These are phyloP conservation scores for Oryzias woworae DNA, from an alignment of 2,113 vertebrate species.

Conservation along the genomic window DNA sequence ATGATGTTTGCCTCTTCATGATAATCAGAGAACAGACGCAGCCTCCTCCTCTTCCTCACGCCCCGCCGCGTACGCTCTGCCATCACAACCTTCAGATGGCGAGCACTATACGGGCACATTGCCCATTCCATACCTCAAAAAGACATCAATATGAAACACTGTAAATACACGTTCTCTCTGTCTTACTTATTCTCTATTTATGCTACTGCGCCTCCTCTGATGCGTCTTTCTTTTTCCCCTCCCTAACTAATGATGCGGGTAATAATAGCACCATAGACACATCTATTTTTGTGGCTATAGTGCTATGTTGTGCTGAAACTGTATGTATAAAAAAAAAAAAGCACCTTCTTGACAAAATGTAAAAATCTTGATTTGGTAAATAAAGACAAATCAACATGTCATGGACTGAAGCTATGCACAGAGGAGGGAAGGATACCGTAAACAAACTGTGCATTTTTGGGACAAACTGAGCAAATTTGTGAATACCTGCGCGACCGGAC, in stretches of 20 bases:
- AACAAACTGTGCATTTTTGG: slow-evolving; percentile 62
- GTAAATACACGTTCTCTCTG: slow-evolving; percentile 68
- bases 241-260: slow-evolving; percentile 87
- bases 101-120: slow-evolving; percentile 47
- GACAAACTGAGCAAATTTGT: slow-evolving; percentile 66
- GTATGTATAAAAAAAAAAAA: slow-evolving; percentile 87
- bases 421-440: slow-evolving; percentile 49
- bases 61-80: slow-evolving; percentile 54
- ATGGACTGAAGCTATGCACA: slow-evolving; percentile 67
- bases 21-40: slow-evolving; percentile 80
- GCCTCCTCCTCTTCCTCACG: slow-evolving; percentile 41
- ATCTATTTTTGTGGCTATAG: slow-evolving; percentile 84
- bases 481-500: slow-evolving; percentile 53
- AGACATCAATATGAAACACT: slow-evolving; percentile 61
- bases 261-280: slow-evolving; percentile 84
- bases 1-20: slow-evolving; percentile 96
- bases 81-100: slow-evolving; percentile 63
- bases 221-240: slow-evolving; percentile 50
- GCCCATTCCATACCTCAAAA: slow-evolving; percentile 69
- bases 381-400: slow-evolving; percentile 53
- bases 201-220: slow-evolving; percentile 47
- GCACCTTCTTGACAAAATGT: slow-evolving; percentile 85
- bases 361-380: slow-evolving; percentile 58
- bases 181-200: slow-evolving; percentile 59
- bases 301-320: slow-evolving; percentile 83